Percentiles rank a stretch among this genome's conserved stretches.
phyloP scores from a whole-genome alignment of 2,797 vertebrate species.

The Danio albolineatus region DNA sequence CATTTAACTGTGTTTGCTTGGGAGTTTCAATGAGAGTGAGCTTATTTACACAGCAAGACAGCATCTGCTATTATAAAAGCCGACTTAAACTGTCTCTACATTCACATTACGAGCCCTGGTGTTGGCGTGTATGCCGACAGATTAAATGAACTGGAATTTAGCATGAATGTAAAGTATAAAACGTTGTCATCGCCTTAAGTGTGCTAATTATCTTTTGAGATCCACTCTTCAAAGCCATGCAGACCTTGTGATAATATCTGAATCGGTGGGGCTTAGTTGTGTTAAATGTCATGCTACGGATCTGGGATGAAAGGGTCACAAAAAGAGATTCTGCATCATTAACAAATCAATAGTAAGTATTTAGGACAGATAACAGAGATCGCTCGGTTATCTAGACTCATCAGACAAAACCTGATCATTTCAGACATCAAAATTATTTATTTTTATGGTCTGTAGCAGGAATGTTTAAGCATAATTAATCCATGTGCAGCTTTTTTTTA shows the following conservation, averaged over 20 bases:
- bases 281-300: neutral
- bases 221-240: neutral
- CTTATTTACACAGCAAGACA: neutral
- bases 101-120: neutral
- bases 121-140: neutral
- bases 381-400: neutral
- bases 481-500: too few species aligned
- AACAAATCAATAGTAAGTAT: constrained; percentile 1
- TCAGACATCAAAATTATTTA: neutral
- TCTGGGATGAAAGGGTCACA: neutral
- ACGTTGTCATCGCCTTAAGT: neutral
- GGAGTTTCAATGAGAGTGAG: neutral
- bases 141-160: neutral
- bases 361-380: neutral
- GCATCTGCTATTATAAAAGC: neutral
- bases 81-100: neutral
- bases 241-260: neutral
- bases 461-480: too few species aligned
- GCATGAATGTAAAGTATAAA: neutral
- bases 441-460: too few species aligned
- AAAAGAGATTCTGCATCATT: neutral
- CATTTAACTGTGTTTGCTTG: constrained; percentile 18
- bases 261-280: neutral
- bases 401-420: neutral
- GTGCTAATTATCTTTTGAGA: neutral